These are phyloP conservation scores for Litocranius walleri DNA, from an alignment of 2,113 vertebrate genomes.

Conservation along the genomic window DNA sequence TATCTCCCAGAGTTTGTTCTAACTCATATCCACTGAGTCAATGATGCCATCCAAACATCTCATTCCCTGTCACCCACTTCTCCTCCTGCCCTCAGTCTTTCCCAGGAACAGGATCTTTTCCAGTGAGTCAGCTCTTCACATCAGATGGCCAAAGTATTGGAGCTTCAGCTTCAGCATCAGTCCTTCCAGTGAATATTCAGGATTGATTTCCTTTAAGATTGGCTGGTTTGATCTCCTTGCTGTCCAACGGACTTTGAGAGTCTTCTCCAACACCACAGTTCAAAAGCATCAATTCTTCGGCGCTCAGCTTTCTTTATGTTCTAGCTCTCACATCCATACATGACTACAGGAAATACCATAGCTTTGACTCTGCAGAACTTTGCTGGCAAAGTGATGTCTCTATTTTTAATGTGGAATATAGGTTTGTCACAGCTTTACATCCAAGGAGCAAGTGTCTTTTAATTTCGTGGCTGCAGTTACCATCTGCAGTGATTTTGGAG, in stretches of 20 bases:
- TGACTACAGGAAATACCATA: background rate
- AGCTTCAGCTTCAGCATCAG: background rate
- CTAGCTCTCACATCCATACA: background rate
- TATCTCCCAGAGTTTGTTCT: background rate
- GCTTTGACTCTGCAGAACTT: background rate
- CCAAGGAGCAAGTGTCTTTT: too few species aligned
- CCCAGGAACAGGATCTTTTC: background rate
- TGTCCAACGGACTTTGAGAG: background rate
- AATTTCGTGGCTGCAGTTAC: too few species aligned
- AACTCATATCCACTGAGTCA: background rate
- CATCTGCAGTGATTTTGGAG: too few species aligned
- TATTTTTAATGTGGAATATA: background rate
- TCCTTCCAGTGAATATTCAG: background rate
- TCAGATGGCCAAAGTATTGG: background rate
- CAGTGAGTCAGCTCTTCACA: accelerated
- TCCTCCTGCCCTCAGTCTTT: background rate
- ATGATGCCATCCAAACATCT: background rate
- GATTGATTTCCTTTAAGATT: background rate
- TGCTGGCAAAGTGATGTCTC: background rate
- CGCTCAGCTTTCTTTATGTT: background rate
- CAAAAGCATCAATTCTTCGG: background rate
- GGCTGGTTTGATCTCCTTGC: background rate
- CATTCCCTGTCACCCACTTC: background rate
- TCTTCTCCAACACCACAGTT: background rate
- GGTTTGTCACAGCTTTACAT: background rate